Percentiles rank a stretch among this genome's conserved stretches.
These are phyloP conservation scores for Chrysomela aeneicollis DNA, from an alignment of 2,888 invertebrate species.

Conservation along the genomic window DNA sequence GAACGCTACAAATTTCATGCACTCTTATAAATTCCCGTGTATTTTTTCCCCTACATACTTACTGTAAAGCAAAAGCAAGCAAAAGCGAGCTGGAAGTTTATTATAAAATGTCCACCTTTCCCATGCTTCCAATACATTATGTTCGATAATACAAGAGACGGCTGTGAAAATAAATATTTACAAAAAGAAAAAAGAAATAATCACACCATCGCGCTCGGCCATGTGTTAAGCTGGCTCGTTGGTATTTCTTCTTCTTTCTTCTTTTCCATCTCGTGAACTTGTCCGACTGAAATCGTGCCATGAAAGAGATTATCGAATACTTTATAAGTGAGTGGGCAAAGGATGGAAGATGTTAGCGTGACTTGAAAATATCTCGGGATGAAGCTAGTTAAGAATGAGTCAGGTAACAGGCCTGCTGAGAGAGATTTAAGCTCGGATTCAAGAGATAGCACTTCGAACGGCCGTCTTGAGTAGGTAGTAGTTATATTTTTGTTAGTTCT, in stretches of 20 bases:
- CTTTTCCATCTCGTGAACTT: not conserved
- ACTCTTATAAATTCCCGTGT: no score
- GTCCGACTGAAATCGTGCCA: constrained; percentile 19
- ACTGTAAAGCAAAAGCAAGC: no score
- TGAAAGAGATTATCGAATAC: constrained; percentile 9
- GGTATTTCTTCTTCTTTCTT: constrained; percentile 14
- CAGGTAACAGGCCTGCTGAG: constrained; percentile 44
- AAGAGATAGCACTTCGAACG: not conserved
- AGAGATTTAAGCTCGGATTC: constrained; percentile 23
- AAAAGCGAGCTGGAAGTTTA: no score
- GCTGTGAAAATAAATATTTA: constrained; percentile 54
- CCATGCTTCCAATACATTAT: constrained; percentile 19
- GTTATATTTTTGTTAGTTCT: no score
- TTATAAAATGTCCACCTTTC: constrained; percentile 20
- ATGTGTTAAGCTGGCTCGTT: constrained; percentile 30
- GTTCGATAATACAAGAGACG: constrained; percentile 28
- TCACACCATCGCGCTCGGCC: constrained; percentile 42
- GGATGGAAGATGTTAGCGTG: constrained; percentile 24
- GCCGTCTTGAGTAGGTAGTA: not conserved
- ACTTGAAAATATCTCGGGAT: constrained; percentile 33
- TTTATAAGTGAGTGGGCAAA: constrained; percentile 20
- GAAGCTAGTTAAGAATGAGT: constrained; percentile 49
- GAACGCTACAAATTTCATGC: no score
- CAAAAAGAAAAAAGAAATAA: constrained; percentile 51
- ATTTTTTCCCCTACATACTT: no score